Percentiles rank a stretch among this genome's conserved stretches.
phyloP scores from a whole-genome alignment of 2,113 vertebrate species.

The Pelodiscus sinensis region DNA sequence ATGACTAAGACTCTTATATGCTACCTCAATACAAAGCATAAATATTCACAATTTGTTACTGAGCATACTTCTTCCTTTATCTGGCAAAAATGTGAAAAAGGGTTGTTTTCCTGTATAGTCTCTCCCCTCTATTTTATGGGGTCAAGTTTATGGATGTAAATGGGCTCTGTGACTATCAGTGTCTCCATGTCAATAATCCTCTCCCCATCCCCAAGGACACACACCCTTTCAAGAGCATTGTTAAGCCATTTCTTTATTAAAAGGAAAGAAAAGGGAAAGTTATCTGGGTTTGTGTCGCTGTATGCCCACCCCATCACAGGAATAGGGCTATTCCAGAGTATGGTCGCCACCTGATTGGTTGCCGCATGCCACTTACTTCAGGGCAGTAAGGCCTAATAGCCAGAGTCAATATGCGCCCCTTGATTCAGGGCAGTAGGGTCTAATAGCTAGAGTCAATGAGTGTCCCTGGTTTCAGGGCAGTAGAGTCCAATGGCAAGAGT shows the following conservation, averaged over 20 bases:
- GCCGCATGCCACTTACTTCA: no score
- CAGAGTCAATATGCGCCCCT: no score
- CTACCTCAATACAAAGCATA: neutral
- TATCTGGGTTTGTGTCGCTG: neutral
- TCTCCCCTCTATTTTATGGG: neutral
- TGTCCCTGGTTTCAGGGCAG: no score
- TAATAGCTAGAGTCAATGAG: no score
- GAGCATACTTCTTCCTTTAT: neutral
- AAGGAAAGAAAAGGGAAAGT: neutral
- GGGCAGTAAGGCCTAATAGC: no score
- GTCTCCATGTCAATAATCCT: neutral
- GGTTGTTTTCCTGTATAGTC: neutral
- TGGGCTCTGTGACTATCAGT: neutral
- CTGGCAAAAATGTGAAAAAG: neutral
- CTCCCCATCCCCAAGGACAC: neutral
- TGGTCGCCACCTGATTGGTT: no score
- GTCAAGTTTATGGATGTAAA: neutral
- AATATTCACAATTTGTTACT: neutral
- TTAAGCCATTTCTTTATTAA: neutral
- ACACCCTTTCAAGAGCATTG: neutral
- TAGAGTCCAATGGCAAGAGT: no score
- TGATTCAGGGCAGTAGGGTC: no score
- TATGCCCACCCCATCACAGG: no score
- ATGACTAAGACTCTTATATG: neutral
- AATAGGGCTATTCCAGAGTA: no score